These are phyloP conservation scores for Schizopygopsis pylzovi DNA, from an alignment of 2,797 vertebrate genomes.

Conservation along the genomic window DNA sequence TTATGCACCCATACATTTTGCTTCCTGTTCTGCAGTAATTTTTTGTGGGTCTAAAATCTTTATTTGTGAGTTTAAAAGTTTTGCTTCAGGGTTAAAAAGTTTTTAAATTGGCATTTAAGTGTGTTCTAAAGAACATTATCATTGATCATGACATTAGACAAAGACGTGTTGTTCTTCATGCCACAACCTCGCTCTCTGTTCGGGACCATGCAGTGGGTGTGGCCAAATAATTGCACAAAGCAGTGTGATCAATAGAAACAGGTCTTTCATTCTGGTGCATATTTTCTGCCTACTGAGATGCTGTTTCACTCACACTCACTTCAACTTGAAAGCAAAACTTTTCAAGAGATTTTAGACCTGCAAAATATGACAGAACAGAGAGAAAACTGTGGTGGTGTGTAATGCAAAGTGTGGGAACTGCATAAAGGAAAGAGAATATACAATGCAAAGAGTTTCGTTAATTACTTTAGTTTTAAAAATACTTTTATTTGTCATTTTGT, in stretches of 20 bases:
- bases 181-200: background rate
- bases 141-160: background rate
- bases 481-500: background rate
- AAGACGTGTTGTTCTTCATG: background rate
- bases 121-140: background rate
- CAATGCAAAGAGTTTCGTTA: background rate
- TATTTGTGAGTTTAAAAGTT: background rate
- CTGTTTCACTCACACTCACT: background rate
- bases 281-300: background rate
- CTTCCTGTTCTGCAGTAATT: background rate
- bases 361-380: background rate
- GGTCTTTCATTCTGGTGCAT: background rate
- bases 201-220: background rate
- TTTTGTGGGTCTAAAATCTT: background rate
- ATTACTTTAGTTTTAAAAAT: too few relatives aligned
- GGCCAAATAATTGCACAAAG: background rate
- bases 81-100: background rate
- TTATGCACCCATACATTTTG: background rate
- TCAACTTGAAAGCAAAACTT: background rate
- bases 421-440: background rate
- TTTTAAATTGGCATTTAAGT: background rate
- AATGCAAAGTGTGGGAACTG: background rate
- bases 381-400: background rate
- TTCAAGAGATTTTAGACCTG: background rate
- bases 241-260: background rate